Evolutionary conservation across 2,888 invertebrate genomes (phyloP).

Genomic region (Chironomus riparius): DNA sequence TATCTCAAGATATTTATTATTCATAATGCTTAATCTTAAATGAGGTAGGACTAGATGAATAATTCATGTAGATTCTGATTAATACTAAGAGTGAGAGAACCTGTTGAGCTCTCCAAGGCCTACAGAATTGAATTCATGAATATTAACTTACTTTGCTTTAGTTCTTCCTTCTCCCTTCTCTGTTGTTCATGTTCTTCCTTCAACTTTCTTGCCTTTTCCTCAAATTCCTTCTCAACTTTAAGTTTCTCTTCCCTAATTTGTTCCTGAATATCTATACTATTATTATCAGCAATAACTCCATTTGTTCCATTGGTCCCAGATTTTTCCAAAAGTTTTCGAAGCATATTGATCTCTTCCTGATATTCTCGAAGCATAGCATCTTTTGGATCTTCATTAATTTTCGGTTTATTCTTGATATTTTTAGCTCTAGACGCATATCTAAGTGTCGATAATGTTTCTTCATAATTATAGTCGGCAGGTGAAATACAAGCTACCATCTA

Average conservation of each 20-base stretch:
- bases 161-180: slow-evolving; percentile 33
- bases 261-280: slow-evolving; percentile 49
- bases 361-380: slow-evolving; percentile 77
- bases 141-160: slow-evolving; percentile 29
- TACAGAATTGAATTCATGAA: too few species aligned
- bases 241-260: slow-evolving; percentile 46
- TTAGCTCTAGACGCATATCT: slow-evolving; percentile 79
- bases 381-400: slow-evolving; percentile 83
- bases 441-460: slow-evolving; percentile 72
- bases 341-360: slow-evolving; percentile 46
- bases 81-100: too few species aligned
- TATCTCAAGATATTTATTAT: neutral
- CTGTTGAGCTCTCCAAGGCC: too few species aligned
- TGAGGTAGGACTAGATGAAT: too few species aligned
- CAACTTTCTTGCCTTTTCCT: slow-evolving; percentile 41
- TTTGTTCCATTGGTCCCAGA: slow-evolving; percentile 46
- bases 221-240: slow-evolving; percentile 35
- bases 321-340: slow-evolving; percentile 31
- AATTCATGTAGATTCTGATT: too few species aligned
- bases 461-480: slow-evolving; percentile 72
- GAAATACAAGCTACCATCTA: slow-evolving; percentile 76
- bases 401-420: slow-evolving; percentile 76
- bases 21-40: too few species aligned
- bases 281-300: slow-evolving; percentile 35
- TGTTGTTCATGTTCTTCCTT: slow-evolving; percentile 35